These are phyloP conservation scores for Amaurobius ferox DNA, from an alignment of 2,888 invertebrate species.

Conservation along the genomic window DNA sequence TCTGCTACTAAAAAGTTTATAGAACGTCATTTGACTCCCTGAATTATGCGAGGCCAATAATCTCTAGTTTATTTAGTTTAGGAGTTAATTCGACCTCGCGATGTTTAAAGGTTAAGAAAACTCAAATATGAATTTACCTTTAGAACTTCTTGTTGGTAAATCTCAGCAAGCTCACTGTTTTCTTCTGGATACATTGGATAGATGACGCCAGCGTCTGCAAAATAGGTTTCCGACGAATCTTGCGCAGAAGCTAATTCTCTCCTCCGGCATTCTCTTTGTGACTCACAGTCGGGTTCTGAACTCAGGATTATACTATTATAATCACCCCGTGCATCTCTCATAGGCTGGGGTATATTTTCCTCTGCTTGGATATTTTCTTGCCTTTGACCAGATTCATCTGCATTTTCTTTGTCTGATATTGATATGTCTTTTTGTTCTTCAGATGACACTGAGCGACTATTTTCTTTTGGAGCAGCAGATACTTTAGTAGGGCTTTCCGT, in stretches of 20 bases:
- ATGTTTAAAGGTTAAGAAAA: too few relatives aligned
- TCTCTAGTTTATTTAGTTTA: too few relatives aligned
- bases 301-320: conserved; percentile 23
- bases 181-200: not conserved
- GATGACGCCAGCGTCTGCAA: not conserved
- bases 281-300: conserved; percentile 13
- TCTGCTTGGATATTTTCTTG: not conserved
- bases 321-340: too few relatives aligned
- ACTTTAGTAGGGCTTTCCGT: conserved; percentile 7
- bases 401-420: not conserved
- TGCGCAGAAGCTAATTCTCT: not conserved
- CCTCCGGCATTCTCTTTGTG: not conserved
- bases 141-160: conserved; percentile 10
- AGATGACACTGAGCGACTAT: not conserved
- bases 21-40: too few relatives aligned
- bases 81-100: too few relatives aligned
- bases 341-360: not conserved
- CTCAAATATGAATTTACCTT: too few relatives aligned
- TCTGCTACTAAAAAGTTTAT: too few relatives aligned
- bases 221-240: not conserved
- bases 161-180: not conserved
- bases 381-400: not conserved
- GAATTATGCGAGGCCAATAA: too few relatives aligned
- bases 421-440: not conserved
- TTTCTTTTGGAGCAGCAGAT: not conserved